A percentile compares a stretch with the other conserved stretches of the same genome.
phyloP scores from a whole-genome alignment of 2,113 vertebrate genomes.

The Panurus biarmicus region DNA sequence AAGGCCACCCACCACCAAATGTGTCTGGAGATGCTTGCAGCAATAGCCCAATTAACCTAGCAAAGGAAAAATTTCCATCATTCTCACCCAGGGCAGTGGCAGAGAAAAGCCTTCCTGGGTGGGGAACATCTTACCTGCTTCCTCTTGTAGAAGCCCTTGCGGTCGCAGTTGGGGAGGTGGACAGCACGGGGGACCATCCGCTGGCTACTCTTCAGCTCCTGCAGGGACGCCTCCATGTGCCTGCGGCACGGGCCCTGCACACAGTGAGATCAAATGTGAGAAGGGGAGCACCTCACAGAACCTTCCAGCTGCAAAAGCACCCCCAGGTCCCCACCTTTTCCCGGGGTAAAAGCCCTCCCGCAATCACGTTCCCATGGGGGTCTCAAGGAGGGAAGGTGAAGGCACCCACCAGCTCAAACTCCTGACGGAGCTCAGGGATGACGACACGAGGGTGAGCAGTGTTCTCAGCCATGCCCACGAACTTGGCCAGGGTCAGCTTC shows the following conservation, averaged over 20 bases:
- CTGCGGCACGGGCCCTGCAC: conserved; percentile 91
- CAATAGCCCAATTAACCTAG: neutral
- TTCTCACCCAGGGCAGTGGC: neutral
- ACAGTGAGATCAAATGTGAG: neutral
- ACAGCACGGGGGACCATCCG: conserved; percentile 86
- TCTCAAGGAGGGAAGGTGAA: neutral
- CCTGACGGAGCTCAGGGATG: conserved; percentile 83
- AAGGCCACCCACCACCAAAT: neutral
- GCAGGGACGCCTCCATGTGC: conserved; percentile 92
- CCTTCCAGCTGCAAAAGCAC: neutral
- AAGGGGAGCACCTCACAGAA: neutral
- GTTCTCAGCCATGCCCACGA: conserved; percentile 77
- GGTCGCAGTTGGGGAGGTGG: conserved; percentile 97
- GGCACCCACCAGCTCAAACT: conserved; percentile 88
- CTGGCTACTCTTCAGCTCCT: conserved; percentile 89
- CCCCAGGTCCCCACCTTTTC: accelerated
- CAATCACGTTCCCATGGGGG: neutral
- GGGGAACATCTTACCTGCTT: conserved; percentile 80
- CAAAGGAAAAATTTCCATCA: neutral
- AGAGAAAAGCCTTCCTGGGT: neutral
- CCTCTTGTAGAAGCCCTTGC: conserved; percentile 97
- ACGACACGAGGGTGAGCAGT: conserved; percentile 78
- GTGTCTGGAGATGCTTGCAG: neutral
- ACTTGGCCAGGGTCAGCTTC: conserved; percentile 81
- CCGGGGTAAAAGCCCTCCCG: accelerated